Percentiles rank a stretch among this genome's conserved stretches.
These are phyloP conservation scores for Epizoanthus illoricatus DNA, from an alignment of 92 coral and sea anemone genomes.

Conservation along the genomic window DNA sequence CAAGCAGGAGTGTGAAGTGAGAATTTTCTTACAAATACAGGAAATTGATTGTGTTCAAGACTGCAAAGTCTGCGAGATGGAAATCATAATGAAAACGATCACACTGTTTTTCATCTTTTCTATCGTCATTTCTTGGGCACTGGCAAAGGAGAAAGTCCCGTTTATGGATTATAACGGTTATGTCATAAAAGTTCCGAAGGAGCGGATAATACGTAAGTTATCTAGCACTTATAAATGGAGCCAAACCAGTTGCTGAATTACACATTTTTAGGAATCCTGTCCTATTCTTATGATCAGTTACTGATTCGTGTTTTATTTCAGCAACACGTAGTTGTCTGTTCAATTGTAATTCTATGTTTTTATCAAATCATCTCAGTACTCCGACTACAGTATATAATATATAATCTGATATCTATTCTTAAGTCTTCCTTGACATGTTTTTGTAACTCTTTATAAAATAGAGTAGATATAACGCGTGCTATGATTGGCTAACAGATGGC, in stretches of 20 bases:
- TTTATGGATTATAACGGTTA: conserved; percentile 33
- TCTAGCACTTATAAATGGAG: neutral
- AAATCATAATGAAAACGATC: neutral
- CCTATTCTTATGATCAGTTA: neutral
- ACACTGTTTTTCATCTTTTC: neutral
- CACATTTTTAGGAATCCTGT: neutral
- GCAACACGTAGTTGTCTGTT: too few species aligned
- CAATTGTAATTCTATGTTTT: too few species aligned
- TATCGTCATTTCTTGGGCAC: conserved; percentile 8
- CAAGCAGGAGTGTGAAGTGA: neutral
- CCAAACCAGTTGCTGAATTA: neutral
- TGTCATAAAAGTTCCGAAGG: conserved; percentile 19
- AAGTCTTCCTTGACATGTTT: too few species aligned
- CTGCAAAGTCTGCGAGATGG: neutral
- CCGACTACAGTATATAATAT: too few species aligned
- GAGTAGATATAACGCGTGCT: too few species aligned
- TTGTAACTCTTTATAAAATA: too few species aligned
- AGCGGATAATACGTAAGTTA: conserved; percentile 29
- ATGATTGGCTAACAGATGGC: too few species aligned
- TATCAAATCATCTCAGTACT: too few species aligned
- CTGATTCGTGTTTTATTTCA: neutral
- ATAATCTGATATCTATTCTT: too few species aligned
- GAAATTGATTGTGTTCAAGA: neutral
- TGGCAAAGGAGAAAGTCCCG: neutral
- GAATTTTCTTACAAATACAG: neutral